phyloP scores from a whole-genome alignment of 2,797 vertebrate genomes.

The Natrix natrix region DNA sequence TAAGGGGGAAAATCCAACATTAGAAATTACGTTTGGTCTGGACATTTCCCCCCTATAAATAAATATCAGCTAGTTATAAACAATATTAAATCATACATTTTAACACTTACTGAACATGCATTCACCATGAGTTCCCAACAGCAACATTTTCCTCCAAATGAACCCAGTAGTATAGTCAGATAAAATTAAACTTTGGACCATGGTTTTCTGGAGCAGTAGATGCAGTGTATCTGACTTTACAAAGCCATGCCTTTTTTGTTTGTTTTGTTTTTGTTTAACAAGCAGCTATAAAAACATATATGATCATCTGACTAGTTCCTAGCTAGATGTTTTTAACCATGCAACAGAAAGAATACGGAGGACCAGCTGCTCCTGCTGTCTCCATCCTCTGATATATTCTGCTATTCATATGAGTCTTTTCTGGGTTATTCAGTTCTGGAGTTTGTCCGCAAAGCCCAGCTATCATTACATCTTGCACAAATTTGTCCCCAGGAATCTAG shows the following conservation, averaged over 20 bases:
- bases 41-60: too few species aligned
- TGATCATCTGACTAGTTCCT: background rate
- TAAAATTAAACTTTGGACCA: background rate
- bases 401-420: background rate
- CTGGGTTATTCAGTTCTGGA: background rate
- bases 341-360: background rate
- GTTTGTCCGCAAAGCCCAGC: background rate
- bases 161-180: background rate
- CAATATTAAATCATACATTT: background rate
- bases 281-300: background rate
- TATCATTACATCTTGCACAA: background rate
- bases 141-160: background rate
- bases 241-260: background rate
- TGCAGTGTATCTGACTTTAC: background rate
- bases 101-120: background rate
- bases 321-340: background rate
- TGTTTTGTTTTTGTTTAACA: background rate
- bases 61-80: background rate
- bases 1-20: too few species aligned
- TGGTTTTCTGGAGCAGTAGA: background rate
- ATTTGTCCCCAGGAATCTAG: background rate
- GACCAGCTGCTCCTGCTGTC: background rate
- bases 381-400: background rate
- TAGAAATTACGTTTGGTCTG: too few species aligned
- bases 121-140: background rate